A percentile compares a stretch with the other conserved stretches of the same genome.
Evolutionary conservation across 2,113 vertebrate genomes (phyloP).

Genomic region (Caracal caracal): DNA sequence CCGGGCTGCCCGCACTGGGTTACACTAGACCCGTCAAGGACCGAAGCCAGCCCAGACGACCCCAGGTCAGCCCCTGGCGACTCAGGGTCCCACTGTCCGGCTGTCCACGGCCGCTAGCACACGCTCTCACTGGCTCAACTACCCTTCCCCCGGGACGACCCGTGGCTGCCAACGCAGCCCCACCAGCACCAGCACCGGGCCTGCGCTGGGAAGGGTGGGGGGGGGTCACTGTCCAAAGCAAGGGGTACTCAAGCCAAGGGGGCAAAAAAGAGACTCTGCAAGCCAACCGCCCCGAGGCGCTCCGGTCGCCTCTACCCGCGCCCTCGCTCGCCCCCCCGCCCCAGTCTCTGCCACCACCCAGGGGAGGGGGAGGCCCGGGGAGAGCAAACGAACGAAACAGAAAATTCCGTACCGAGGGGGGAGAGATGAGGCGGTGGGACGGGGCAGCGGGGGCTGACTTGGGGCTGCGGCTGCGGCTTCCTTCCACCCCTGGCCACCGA

Average conservation of each 20-base stretch:
- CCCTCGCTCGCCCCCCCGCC: neutral
- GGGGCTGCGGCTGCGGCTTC: conserved; percentile 69
- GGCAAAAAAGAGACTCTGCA: neutral
- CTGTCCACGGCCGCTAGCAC: neutral
- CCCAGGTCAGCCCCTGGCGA: neutral
- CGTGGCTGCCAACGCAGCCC: neutral
- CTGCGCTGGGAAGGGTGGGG: neutral
- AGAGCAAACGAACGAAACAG: conserved; percentile 71
- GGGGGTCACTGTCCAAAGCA: conserved; percentile 24
- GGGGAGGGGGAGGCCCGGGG: neutral
- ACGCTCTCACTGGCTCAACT: neutral
- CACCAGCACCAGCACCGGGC: neutral
- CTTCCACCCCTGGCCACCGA: conserved; percentile 72
- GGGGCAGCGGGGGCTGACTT: conserved; percentile 66
- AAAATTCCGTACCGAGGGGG: conserved; percentile 77
- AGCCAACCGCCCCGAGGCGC: neutral
- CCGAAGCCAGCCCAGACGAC: neutral
- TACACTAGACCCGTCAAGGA: neutral
- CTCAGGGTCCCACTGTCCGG: neutral
- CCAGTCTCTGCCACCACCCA: conserved; percentile 48
- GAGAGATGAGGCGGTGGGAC: conserved; percentile 71
- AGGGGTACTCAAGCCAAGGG: neutral
- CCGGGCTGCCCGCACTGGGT: neutral
- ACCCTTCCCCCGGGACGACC: neutral
- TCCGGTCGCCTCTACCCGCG: neutral